Evolutionary conservation across 2,113 vertebrate genomes (phyloP), one percentile per base, ranked within the genome.

Genomic region (Scortum barcoo): DNA sequence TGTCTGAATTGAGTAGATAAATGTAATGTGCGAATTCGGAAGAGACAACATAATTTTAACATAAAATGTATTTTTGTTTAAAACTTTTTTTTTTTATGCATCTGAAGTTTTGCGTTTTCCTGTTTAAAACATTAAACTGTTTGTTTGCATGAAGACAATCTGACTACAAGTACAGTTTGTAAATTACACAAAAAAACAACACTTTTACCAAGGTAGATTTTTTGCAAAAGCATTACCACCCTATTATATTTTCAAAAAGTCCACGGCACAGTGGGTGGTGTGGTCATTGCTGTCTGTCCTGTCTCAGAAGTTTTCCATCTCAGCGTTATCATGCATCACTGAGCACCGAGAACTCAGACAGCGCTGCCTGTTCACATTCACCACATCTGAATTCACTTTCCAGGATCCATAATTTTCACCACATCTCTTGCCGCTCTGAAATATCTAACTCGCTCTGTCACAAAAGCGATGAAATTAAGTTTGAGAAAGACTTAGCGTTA

Each of bases 341-440:
- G 76, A 69, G 63, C 81, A 85, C 22, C 60, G 42, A 79, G 73
- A 77, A 38, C 16, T 74, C 57, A 46, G 24, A 56, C 60, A 40
- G 36, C 7, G 76, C 72, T 66, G 69, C 70, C 81, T 78, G 33
- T 72, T 62, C 54, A 61, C 7, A 80, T 69, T 76, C 76, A 70
- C 17, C 62, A 81, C 74, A 67, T 76, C 57, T 54, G 30, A 83
- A 76, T 75, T 58, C 70, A n/a, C 78, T 9, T 53, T 60, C 28
- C 36, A 46, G 33, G 3, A n/a, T 51, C 63, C 17, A 42, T 60
- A 33, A 36, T 30, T 48, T 2, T 9, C 54, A 36, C 30, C 36
- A 30, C 14, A 33, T 51, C 24, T 1, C 19, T 2, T 3, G 5
- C 54, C 42, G 24, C 2, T 44, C 26, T 7, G 42, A 17, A n/a